These are phyloP conservation scores for Alca torda DNA, from an alignment of 2,797 vertebrate species.

Conservation along the genomic window DNA sequence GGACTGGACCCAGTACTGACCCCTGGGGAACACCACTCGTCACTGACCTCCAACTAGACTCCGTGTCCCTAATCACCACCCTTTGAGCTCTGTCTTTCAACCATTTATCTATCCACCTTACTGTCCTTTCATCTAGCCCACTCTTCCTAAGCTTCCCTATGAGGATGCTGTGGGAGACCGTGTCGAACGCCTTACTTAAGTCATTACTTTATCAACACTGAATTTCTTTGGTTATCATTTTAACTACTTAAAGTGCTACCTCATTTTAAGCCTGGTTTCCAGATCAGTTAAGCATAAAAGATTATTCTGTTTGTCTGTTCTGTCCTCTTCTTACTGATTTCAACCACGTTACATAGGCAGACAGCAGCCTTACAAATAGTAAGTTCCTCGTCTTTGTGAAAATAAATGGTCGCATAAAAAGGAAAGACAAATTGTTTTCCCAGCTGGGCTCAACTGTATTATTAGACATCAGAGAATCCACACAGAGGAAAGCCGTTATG, in stretches of 20 bases:
- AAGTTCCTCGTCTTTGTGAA: background rate
- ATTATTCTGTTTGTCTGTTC: background rate
- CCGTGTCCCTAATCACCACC: too few species aligned
- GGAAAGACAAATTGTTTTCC: background rate
- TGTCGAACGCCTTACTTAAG: too few species aligned
- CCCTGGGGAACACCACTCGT: too few species aligned
- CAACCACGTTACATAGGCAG: background rate
- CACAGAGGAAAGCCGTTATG: background rate
- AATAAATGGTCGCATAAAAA: background rate
- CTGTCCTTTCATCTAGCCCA: too few species aligned
- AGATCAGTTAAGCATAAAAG: background rate
- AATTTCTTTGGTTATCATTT: background rate
- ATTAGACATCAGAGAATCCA: conserved; percentile 6
- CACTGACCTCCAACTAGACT: too few species aligned
- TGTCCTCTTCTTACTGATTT: background rate
- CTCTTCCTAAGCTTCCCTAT: too few species aligned
- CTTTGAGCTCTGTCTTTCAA: too few species aligned
- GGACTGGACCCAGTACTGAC: too few species aligned
- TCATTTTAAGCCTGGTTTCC: background rate
- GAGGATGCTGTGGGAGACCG: too few species aligned
- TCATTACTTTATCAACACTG: background rate
- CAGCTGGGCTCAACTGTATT: background rate
- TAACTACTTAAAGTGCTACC: background rate
- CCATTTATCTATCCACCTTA: too few species aligned
- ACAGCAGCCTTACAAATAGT: background rate